A percentile compares a stretch with the other conserved stretches of the same genome.
Conservation (phyloP, 2,113 vertebrate genomes). For the Dromaius novaehollandiae region DNA sequence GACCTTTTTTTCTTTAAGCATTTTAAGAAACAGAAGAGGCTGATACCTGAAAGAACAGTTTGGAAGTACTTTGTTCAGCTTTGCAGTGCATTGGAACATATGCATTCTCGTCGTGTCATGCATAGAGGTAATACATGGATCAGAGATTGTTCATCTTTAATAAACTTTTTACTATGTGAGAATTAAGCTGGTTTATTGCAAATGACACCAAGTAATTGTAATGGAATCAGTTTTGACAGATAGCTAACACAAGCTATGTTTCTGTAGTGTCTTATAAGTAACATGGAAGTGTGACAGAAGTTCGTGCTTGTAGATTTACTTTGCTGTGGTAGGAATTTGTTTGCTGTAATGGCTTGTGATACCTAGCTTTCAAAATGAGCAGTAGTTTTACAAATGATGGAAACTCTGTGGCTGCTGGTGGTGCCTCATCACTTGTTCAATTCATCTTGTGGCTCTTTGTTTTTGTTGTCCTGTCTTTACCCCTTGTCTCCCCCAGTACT, state of each 20-base stretch:
- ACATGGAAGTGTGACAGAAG: neutral
- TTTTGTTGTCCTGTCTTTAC: neutral
- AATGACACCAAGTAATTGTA: neutral
- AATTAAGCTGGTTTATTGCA: neutral
- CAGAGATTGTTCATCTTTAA: neutral
- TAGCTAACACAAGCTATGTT: neutral
- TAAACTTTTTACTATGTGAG: neutral
- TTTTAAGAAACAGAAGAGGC: conserved; percentile 97
- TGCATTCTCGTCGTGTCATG: conserved; percentile 98
- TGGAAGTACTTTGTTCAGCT: conserved; percentile 99
- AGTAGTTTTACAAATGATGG: neutral
- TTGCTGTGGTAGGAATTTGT: neutral
- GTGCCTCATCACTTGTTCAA: neutral
- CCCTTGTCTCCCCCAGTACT: neutral
- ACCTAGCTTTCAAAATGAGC: neutral
- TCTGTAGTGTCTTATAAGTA: neutral
- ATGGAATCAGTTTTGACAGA: neutral
- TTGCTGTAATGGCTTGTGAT: neutral
- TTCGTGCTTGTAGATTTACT: neutral
- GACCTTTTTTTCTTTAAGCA: conserved; percentile 79
- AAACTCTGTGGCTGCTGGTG: neutral
- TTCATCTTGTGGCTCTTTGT: neutral
- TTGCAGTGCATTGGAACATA: conserved; percentile 96
- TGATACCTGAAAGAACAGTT: conserved; percentile 96
- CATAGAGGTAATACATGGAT: conserved; percentile 86